Conservation (phyloP, 2,888 invertebrate genomes). For the Drepana falcataria region DNA sequence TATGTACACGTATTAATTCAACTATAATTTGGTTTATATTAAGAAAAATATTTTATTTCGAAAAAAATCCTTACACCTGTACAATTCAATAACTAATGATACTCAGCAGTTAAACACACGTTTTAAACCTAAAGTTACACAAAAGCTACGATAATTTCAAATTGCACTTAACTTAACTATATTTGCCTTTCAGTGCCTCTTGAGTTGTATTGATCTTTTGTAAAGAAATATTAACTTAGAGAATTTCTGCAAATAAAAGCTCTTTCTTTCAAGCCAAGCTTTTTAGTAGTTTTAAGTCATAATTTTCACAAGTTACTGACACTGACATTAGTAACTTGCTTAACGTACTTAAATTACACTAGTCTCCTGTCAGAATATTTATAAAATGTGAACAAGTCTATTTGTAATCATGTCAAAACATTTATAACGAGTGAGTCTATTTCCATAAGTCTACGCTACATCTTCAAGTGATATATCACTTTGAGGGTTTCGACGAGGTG, state of each 20-base stretch:
- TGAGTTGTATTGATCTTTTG: background rate
- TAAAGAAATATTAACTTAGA: no score
- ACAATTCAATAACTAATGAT: slow-evolving; percentile 35
- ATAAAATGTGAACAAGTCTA: no score
- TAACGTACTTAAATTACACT: no score
- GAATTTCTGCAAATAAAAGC: no score
- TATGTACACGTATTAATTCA: slow-evolving; percentile 37
- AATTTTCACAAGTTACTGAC: no score
- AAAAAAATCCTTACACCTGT: slow-evolving; percentile 43
- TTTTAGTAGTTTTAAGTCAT: no score
- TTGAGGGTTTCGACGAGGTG: background rate
- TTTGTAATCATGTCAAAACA: no score
- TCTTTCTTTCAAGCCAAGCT: no score
- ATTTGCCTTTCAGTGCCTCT: background rate
- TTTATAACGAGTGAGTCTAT: no score
- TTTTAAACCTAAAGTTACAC: slow-evolving; percentile 24
- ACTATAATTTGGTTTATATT: slow-evolving; percentile 36
- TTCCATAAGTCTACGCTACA: background rate
- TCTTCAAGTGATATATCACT: background rate
- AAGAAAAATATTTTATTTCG: slow-evolving; percentile 50
- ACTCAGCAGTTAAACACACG: slow-evolving; percentile 26
- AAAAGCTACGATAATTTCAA: slow-evolving; percentile 34
- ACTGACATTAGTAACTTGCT: no score
- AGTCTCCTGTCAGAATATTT: no score
- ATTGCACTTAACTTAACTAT: background rate